Conservation (phyloP, 2,113 vertebrate species). For the Echinops telfairi region DNA sequence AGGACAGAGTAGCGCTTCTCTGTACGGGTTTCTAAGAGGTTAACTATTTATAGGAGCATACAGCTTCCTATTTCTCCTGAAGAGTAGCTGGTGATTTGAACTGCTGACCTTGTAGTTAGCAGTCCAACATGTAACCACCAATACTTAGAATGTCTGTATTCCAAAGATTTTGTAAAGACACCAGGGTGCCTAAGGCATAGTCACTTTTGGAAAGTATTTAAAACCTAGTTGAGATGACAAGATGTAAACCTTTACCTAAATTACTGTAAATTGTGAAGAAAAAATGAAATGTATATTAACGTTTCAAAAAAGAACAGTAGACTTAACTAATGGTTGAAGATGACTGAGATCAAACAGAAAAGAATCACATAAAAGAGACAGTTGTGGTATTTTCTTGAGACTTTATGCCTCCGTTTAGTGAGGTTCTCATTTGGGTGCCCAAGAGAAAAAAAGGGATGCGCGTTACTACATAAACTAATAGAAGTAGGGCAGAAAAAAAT, state of each 20-base stretch:
- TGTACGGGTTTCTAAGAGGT: no score
- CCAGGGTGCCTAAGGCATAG: background rate
- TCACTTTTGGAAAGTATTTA: slow-evolving; percentile 38
- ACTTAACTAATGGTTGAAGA: background rate
- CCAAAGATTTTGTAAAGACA: background rate
- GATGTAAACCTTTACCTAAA: background rate
- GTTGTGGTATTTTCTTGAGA: background rate
- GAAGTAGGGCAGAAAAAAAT: background rate
- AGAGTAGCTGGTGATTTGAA: no score
- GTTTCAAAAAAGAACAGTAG: background rate
- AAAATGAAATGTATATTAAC: background rate
- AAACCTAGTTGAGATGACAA: slow-evolving; percentile 27
- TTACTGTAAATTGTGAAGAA: background rate
- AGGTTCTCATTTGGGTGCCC: background rate
- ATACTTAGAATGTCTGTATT: background rate
- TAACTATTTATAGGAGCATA: no score
- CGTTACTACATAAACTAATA: background rate
- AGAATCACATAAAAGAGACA: background rate
- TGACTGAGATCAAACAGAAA: slow-evolving; percentile 1
- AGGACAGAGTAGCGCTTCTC: no score
- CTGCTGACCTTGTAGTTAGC: no score
- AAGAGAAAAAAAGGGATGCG: background rate
- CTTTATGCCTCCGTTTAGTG: accelerated
- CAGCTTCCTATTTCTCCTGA: no score
- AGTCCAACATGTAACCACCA: background rate